Conservation (phyloP, 2,113 vertebrate species). For the Nipponia nippon region DNA sequence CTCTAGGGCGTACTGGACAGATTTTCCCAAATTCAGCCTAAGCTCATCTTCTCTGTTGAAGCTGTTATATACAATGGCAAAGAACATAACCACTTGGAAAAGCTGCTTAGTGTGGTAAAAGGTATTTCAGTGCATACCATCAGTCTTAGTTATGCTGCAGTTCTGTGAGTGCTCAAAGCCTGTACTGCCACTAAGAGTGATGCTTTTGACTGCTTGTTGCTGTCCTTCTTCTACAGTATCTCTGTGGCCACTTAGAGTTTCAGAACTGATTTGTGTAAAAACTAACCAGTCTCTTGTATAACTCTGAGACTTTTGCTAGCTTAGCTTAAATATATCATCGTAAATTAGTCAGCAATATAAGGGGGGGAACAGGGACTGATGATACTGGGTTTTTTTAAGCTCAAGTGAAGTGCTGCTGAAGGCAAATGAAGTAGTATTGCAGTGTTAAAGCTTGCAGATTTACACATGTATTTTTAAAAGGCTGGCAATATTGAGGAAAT, state of each 20-base stretch:
- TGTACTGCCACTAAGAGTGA: not conserved
- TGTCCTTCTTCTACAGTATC: not conserved
- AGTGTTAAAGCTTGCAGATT: not conserved
- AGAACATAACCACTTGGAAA: constrained; percentile 89
- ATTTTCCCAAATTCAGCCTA: constrained; percentile 96
- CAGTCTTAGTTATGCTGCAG: not conserved
- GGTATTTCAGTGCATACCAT: constrained; percentile 61
- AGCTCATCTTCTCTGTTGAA: constrained; percentile 92
- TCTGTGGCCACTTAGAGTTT: not conserved
- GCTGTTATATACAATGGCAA: constrained; percentile 94
- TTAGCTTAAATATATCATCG: not conserved
- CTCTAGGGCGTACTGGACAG: constrained; percentile 91
- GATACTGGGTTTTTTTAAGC: not conserved
- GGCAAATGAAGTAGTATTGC: not conserved
- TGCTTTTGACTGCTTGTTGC: not conserved
- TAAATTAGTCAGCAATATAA: not conserved
- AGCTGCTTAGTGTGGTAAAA: constrained; percentile 89
- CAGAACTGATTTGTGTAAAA: not conserved
- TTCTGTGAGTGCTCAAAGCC: not conserved
- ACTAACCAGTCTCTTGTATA: not conserved
- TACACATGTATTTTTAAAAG: not conserved
- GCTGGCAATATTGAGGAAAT: not conserved
- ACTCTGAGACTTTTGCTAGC: not conserved
- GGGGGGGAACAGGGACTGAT: not conserved
- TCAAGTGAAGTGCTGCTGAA: not conserved